These are phyloP conservation scores for Ryuthela nishihirai DNA, from an alignment of 2,888 invertebrate genomes.

Conservation along the genomic window DNA sequence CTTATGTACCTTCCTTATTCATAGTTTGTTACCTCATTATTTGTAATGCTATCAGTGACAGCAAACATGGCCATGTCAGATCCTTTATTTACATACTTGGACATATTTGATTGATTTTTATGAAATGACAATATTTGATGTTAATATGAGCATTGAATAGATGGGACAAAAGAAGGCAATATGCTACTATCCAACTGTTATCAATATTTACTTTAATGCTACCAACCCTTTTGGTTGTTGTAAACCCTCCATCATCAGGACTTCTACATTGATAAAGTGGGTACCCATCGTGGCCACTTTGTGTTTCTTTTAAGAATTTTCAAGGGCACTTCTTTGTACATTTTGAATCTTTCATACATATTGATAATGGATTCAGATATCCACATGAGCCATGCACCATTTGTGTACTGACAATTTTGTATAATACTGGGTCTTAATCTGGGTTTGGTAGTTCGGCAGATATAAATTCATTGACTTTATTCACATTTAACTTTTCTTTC, in stretches of 20 bases:
- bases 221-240: not conserved
- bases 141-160: not conserved
- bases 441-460: conserved; percentile 37
- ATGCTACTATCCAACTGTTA: not conserved
- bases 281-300: not conserved
- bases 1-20: no score
- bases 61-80: not conserved
- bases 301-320: not conserved
- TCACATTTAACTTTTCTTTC: no score
- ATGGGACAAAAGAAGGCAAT: not conserved
- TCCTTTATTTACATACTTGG: not conserved
- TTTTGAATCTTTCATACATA: conserved; percentile 10
- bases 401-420: not conserved
- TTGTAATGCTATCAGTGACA: not conserved
- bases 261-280: not conserved
- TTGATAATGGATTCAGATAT: not conserved
- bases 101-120: no score
- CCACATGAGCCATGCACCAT: conserved; percentile 21
- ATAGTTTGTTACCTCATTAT: not conserved
- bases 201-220: no score
- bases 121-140: no score
- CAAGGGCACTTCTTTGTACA: conserved; percentile 7
- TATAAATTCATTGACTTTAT: no score
- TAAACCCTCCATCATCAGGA: not conserved
- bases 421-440: not conserved